A percentile compares a stretch with the other conserved stretches of the same genome.
These are phyloP conservation scores for Microtus oregoni DNA, from an alignment of 2,113 vertebrate species.

Conservation along the genomic window DNA sequence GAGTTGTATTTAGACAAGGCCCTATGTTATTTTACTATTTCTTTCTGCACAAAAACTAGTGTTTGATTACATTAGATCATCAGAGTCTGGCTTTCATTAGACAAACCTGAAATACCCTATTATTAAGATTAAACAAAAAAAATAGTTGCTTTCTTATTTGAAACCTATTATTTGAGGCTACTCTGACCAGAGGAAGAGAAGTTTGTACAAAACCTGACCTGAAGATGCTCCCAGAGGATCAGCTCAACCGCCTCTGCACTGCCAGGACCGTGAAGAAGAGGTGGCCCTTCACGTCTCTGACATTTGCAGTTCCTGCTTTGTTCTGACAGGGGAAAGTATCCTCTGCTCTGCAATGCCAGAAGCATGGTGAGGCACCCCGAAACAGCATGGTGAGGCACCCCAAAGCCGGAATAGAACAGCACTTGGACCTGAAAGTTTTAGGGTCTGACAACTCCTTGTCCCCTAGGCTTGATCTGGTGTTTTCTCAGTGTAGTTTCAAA, in stretches of 20 bases:
- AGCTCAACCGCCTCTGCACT: constrained; percentile 70
- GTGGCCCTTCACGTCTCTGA: constrained; percentile 76
- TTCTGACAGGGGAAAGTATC: constrained; percentile 80
- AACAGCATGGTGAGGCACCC: constrained; percentile 60
- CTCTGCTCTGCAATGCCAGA: constrained; percentile 70
- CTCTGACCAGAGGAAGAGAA: constrained; percentile 78
- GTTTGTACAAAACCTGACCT: constrained; percentile 81
- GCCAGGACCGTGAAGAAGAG: constrained; percentile 75
- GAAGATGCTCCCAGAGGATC: constrained; percentile 80
- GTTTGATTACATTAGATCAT: constrained; percentile 86
- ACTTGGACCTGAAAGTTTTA: constrained; percentile 68
- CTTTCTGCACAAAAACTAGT: constrained; percentile 83
- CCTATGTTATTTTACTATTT: constrained; percentile 83
- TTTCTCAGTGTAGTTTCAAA: constrained; percentile 54
- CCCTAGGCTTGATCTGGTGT: constrained; percentile 34
- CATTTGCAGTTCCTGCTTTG: constrained; percentile 79
- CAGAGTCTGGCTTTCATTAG: constrained; percentile 88
- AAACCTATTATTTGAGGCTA: constrained; percentile 82
- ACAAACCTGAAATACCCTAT: constrained; percentile 84
- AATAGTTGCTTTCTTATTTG: constrained; percentile 79
- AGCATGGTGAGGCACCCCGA: constrained; percentile 58
- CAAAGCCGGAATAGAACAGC: constrained; percentile 33
- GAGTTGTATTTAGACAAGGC: constrained; percentile 86
- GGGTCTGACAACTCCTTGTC: constrained; percentile 58
- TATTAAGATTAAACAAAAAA: constrained; percentile 84